Evolutionary conservation across 2,888 invertebrate genomes (phyloP).

Genomic region (Amitus sp.): DNA sequence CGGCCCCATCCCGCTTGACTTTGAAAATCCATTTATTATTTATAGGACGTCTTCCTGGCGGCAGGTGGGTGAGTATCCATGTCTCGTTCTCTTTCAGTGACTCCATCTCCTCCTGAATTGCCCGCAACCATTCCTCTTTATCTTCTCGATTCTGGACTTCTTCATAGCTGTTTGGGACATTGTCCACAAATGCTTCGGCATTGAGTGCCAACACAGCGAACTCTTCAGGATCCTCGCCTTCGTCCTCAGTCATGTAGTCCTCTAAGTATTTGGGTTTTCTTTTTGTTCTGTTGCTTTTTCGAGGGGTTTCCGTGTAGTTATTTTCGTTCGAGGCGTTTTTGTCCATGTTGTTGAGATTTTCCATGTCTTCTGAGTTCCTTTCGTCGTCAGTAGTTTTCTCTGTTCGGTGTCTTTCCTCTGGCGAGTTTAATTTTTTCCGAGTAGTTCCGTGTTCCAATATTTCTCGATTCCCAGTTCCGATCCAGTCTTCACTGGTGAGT

Average conservation of each 20-base stretch:
- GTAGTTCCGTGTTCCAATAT: not conserved
- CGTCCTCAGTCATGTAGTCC: conserved; percentile 19
- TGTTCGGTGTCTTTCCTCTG: no score
- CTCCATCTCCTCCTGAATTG: conserved; percentile 37
- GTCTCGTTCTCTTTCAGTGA: conserved; percentile 14
- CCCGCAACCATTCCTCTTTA: conserved; percentile 29
- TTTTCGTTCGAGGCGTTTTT: not conserved
- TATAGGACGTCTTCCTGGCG: conserved; percentile 10
- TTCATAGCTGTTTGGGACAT: conserved; percentile 19
- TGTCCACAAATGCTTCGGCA: conserved; percentile 26
- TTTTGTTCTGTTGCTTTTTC: conserved; percentile 11
- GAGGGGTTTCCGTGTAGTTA: not conserved
- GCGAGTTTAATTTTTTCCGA: no score
- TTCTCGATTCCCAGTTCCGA: not conserved
- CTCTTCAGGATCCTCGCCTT: no score
- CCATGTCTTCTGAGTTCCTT: not conserved
- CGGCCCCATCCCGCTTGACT: conserved; percentile 25
- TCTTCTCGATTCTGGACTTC: conserved; percentile 16
- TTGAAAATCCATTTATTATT: conserved; percentile 33
- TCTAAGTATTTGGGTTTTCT: conserved; percentile 7
- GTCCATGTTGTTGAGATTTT: not conserved
- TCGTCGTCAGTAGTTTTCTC: conserved; percentile 1
- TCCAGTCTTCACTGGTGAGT: conserved; percentile 14
- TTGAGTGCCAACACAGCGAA: conserved; percentile 18
- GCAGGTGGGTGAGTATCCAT: conserved; percentile 10